Percentiles rank a stretch among this genome's conserved stretches.
These are phyloP conservation scores for Accipiter cooperii DNA, from an alignment of 2,113 vertebrate genomes.

Conservation along the genomic window DNA sequence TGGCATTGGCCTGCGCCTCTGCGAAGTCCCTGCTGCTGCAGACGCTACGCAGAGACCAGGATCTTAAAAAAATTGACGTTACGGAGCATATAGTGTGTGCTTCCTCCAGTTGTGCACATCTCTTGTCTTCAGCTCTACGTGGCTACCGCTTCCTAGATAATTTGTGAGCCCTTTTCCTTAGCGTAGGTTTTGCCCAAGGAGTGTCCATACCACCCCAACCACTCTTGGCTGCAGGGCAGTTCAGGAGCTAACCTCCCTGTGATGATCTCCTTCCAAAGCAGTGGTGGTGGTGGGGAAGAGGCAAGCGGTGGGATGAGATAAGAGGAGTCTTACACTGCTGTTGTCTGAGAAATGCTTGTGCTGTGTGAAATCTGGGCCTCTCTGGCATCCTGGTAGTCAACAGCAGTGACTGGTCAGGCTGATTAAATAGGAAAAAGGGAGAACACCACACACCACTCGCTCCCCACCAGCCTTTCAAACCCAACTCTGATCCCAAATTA, in stretches of 20 bases:
- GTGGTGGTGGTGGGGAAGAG: not conserved
- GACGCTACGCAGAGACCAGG: not conserved
- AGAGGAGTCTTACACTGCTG: not conserved
- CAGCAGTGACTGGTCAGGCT: not conserved
- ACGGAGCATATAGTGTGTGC: rapidly evolving
- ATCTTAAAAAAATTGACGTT: not conserved
- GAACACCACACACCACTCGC: not conserved
- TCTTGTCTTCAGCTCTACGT: not conserved
- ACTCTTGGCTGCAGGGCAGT: not conserved
- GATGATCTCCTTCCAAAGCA: not conserved
- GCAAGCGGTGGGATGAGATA: not conserved
- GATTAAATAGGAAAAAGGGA: not conserved
- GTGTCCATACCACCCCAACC: not conserved
- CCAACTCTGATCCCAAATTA: not conserved
- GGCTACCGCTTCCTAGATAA: not conserved
- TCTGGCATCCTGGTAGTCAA: not conserved
- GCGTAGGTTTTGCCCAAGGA: not conserved
- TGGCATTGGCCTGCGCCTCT: rapidly evolving
- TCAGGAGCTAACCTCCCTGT: not conserved
- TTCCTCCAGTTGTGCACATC: rapidly evolving
- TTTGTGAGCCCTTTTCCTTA: not conserved
- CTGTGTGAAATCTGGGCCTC: not conserved
- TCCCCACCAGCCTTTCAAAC: not conserved
- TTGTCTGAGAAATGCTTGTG: not conserved
- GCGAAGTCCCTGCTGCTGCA: not conserved